Conservation (phyloP, 2,888 invertebrate species). For the Mythimna loreyi region DNA sequence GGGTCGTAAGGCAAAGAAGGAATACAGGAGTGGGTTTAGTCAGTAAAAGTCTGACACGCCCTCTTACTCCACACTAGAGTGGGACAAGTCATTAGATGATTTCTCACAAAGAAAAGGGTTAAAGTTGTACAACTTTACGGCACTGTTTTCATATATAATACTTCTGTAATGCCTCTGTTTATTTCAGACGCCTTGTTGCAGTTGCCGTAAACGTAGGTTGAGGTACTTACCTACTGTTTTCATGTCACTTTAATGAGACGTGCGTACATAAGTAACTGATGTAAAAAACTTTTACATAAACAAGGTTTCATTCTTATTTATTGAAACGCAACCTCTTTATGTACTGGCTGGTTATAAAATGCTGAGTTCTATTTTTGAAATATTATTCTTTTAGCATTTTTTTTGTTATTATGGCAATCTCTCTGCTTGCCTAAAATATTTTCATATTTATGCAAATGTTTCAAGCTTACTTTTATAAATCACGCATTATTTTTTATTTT, state of each 20-base stretch:
- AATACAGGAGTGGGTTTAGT: too few species aligned
- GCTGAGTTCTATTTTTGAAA: conserved; percentile 30
- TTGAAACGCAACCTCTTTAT: conserved; percentile 44
- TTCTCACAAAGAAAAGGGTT: too few species aligned
- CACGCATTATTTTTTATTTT: too few species aligned
- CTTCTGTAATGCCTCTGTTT: conserved; percentile 43
- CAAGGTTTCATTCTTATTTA: conserved; percentile 47
- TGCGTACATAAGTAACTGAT: conserved; percentile 57
- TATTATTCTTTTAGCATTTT: not conserved
- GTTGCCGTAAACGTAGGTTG: conserved; percentile 72
- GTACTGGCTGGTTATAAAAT: conserved; percentile 32
- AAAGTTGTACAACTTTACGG: too few species aligned
- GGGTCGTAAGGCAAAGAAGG: too few species aligned
- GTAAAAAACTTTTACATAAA: conserved; percentile 59
- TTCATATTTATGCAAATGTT: not conserved
- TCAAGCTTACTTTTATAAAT: too few species aligned
- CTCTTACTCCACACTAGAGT: too few species aligned
- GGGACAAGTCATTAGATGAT: too few species aligned
- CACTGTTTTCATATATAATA: not conserved
- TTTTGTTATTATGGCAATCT: not conserved
- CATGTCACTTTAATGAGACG: conserved; percentile 80
- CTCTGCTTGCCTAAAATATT: not conserved
- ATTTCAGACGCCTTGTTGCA: conserved; percentile 46
- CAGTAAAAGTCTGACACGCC: too few species aligned
- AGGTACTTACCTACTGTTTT: conserved; percentile 68